phyloP scores from a whole-genome alignment of 2,113 vertebrate genomes.

The Tricholaema leucomelas region DNA sequence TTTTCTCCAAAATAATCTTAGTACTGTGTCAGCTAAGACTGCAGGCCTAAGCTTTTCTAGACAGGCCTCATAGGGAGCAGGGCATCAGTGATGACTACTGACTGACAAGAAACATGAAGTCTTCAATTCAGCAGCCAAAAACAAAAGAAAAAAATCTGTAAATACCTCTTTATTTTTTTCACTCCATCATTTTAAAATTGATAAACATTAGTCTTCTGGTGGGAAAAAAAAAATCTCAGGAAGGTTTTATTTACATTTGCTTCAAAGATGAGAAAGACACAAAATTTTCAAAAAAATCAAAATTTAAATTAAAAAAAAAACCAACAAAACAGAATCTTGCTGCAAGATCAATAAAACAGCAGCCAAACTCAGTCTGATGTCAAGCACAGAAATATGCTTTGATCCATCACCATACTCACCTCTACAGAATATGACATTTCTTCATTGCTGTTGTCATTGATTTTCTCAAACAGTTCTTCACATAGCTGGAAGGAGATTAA shows the following conservation, averaged over 20 bases:
- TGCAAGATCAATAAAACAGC: background rate
- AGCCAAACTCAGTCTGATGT: background rate
- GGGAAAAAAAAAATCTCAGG: background rate
- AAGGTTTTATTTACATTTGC: background rate
- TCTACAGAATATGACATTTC: conserved; percentile 95
- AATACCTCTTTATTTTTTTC: background rate
- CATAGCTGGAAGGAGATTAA: conserved; percentile 83
- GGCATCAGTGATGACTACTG: background rate
- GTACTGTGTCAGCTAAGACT: background rate
- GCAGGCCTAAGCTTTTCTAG: background rate
- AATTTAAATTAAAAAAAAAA: background rate
- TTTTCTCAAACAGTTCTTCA: conserved; percentile 98
- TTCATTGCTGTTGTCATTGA: conserved; percentile 93
- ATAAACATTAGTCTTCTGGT: background rate
- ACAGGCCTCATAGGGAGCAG: background rate
- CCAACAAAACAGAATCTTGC: background rate
- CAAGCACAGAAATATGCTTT: background rate
- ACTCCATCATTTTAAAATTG: background rate
- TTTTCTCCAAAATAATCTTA: background rate
- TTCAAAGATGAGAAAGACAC: background rate
- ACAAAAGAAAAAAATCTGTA: background rate
- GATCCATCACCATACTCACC: conserved; percentile 64
- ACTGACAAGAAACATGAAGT: background rate
- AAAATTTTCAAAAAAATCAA: background rate
- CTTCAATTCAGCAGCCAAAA: too few relatives aligned